Percentiles rank a stretch among this genome's conserved stretches.
phyloP scores from a whole-genome alignment of 1,140 invertebrate species.

The Papilio glaucus region DNA sequence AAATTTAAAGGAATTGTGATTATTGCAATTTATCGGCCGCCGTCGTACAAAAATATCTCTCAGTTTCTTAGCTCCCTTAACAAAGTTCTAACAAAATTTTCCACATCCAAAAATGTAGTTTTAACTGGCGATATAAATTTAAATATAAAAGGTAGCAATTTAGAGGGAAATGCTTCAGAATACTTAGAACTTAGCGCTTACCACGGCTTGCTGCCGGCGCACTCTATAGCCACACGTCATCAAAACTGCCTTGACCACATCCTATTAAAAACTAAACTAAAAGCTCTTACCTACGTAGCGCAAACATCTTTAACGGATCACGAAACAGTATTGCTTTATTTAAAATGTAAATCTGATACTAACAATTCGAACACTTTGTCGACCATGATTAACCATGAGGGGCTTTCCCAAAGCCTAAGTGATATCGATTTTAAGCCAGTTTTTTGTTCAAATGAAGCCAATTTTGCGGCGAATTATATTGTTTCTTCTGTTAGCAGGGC shows the following conservation, averaged over 20 bases:
- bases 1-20: constrained; percentile 24
- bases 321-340: constrained; percentile 22
- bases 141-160: constrained; percentile 20
- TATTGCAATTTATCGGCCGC: too few species aligned
- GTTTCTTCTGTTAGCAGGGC: not conserved
- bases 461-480: not conserved
- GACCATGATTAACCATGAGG: not conserved
- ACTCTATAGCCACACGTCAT: constrained; percentile 22
- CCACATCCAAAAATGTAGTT: constrained; percentile 33
- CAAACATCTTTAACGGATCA: constrained; percentile 40
- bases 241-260: constrained; percentile 41
- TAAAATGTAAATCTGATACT: not conserved
- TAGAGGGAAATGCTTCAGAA: not conserved
- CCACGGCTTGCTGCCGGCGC: constrained; percentile 29
- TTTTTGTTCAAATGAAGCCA: not conserved
- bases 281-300: constrained; percentile 27
- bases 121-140: constrained; percentile 42
- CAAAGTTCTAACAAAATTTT: not conserved
- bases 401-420: not conserved
- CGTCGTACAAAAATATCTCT: too few species aligned
- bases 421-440: not conserved
- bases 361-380: not conserved
- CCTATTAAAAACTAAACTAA: constrained; percentile 33
- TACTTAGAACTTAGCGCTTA: constrained; percentile 38
- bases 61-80: too few species aligned